A percentile compares a stretch with the other conserved stretches of the same genome.
These are phyloP conservation scores for Sternarchorhynchus goeldii DNA, from an alignment of 2,797 vertebrate species.

Conservation along the genomic window DNA sequence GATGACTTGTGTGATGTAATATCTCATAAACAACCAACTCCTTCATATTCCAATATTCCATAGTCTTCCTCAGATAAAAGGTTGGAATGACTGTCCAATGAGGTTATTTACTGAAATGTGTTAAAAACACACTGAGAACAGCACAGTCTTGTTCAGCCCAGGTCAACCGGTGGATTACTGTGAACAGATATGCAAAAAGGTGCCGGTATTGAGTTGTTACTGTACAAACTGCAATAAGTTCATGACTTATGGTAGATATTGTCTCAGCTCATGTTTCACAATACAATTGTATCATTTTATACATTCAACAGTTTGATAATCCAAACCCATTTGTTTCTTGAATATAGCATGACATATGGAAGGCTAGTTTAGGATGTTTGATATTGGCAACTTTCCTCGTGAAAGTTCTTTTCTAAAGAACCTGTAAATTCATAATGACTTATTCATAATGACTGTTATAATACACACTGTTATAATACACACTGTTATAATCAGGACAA, in stretches of 20 bases:
- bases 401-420: too few relatives aligned
- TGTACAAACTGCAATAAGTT: background rate
- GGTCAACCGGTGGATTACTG: background rate
- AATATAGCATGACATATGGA: too few relatives aligned
- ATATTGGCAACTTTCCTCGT: too few relatives aligned
- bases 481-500: too few relatives aligned
- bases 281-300: too few relatives aligned
- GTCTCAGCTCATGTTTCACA: too few relatives aligned
- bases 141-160: conserved; percentile 4
- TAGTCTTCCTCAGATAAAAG: background rate
- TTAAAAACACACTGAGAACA: conserved; percentile 14
- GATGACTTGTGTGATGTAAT: background rate
- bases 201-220: background rate
- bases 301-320: background rate
- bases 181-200: background rate
- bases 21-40: background rate
- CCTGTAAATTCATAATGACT: too few relatives aligned
- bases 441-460: too few relatives aligned
- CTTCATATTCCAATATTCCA: background rate
- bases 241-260: background rate
- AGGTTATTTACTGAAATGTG: conserved; percentile 4
- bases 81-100: background rate
- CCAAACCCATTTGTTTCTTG: too few relatives aligned
- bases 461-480: too few relatives aligned
- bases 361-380: too few relatives aligned